Evolutionary conservation across 2,797 vertebrate species (phyloP), one percentile per base, ranked within the genome.

Genomic region (Syndactyla subalaris): DNA sequence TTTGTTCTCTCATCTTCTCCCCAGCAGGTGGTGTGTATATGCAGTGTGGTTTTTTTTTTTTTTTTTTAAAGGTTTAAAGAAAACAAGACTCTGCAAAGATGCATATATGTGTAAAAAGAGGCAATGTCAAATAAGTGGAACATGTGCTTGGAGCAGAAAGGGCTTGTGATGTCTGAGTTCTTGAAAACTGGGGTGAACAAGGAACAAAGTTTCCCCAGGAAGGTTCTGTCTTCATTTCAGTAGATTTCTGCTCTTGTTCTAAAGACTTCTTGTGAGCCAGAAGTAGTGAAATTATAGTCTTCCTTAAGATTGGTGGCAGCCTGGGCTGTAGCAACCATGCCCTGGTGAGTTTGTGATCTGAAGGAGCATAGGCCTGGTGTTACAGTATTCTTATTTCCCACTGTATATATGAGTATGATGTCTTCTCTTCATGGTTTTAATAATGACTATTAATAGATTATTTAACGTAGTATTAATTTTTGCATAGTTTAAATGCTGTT

Each of bases 1-100:
- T 89, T 92, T 88, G 51, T 87, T 94, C 70, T 95, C 92, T 95
- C 92, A 93, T 94, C 93, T 78, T 86, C 89, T 89, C 30, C 82
- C 14, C 92, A 94, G 92, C 93, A 90, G 94, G 94, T 88, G 73
- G 66, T 93, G 46, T 62, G 70, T 95, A 70, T 72, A 75, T 92
- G 73, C 73, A 75, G n/a, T 88, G 34, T 1, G 4, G 10, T 41
- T 65, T 34, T 75, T 71, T 55, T 41, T 72, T 85, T 65, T 46
- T 63, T 51, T 10, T 48, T 48, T 46, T 23, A 22, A 26, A 34
- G 24, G 18, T 63, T 89, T 95, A 65, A 81, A 75, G 78, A 65
- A 89, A 91, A 88, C 11, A 68, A 71, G 43, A 43, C 36, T 81
- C 43, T 71, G 59, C 0, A 0, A 84, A 84, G 66, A 55, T 78